Percentiles rank a stretch among this genome's conserved stretches.
phyloP scores from a whole-genome alignment of 2,797 vertebrate genomes.

The Gallinago nigripennis region DNA sequence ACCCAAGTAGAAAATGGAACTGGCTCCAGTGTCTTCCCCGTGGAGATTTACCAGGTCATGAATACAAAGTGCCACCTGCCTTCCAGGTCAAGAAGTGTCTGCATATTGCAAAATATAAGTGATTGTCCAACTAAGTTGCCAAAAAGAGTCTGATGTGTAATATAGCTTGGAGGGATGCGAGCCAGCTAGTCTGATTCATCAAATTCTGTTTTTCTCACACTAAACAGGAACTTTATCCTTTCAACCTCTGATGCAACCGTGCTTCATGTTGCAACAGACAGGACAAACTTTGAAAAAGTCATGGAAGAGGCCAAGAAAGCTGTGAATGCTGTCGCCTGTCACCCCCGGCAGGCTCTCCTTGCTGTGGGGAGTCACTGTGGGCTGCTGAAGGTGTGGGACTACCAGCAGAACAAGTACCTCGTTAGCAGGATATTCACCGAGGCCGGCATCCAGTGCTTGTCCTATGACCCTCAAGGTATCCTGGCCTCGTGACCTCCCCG shows the following conservation, averaged over 20 bases:
- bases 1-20: slow-evolving; percentile 40
- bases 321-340: slow-evolving; percentile 85
- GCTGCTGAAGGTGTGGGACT: slow-evolving; percentile 88
- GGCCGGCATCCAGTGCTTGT: slow-evolving; percentile 82
- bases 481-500: accelerated
- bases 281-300: slow-evolving; percentile 71
- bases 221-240: slow-evolving; percentile 88
- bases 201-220: neutral
- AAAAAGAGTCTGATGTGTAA: slow-evolving; percentile 25
- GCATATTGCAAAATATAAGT: neutral
- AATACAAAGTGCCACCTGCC: slow-evolving; percentile 38
- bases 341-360: slow-evolving; percentile 80
- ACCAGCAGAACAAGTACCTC: slow-evolving; percentile 72
- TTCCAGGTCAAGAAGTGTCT: neutral
- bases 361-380: slow-evolving; percentile 84
- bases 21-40: neutral
- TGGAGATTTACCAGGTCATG: neutral
- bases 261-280: slow-evolving; percentile 79
- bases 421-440: slow-evolving; percentile 81
- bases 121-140: slow-evolving; percentile 24
- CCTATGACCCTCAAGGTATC: slow-evolving; percentile 88
- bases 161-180: neutral
- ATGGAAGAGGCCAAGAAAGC: slow-evolving; percentile 78
- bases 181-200: slow-evolving; percentile 33
- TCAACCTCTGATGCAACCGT: slow-evolving; percentile 81